Conservation (phyloP, 1,140 invertebrate genomes). For the Drosophila arizonae region DNA sequence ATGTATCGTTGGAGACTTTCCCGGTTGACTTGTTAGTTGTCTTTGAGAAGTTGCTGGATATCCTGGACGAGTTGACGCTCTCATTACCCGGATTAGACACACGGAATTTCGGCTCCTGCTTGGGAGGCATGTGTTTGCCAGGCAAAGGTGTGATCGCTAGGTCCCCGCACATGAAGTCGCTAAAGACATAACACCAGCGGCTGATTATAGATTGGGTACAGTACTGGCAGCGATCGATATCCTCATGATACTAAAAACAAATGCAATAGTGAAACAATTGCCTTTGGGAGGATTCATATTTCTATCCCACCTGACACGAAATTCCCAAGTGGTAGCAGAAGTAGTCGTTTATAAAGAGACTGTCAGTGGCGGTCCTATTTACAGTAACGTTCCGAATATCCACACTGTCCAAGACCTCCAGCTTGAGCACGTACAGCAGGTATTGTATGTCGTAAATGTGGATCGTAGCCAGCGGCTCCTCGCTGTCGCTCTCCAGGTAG, state of each 20-base stretch:
- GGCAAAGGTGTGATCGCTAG: slow-evolving; percentile 56
- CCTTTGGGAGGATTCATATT: background rate
- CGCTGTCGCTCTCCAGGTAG: slow-evolving; percentile 44
- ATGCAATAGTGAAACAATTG: background rate
- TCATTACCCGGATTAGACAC: background rate
- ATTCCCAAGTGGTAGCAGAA: slow-evolving; percentile 64
- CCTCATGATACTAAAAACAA: slow-evolving; percentile 59
- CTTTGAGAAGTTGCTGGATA: too few relatives aligned
- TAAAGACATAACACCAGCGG: slow-evolving; percentile 68
- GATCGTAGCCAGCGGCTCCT: slow-evolving; percentile 13
- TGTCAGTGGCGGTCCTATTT: slow-evolving; percentile 49
- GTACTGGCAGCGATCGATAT: slow-evolving; percentile 63
- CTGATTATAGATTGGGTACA: slow-evolving; percentile 64
- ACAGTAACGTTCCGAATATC: slow-evolving; percentile 30
- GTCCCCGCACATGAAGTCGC: slow-evolving; percentile 69
- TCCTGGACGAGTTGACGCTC: background rate
- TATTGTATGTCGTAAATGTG: slow-evolving; percentile 64
- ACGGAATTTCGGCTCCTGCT: slow-evolving; percentile 26
- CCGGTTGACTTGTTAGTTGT: too few relatives aligned
- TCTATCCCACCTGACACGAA: slow-evolving; percentile 55
- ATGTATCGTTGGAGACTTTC: slow-evolving; percentile 1
- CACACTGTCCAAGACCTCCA: slow-evolving; percentile 42
- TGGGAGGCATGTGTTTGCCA: slow-evolving; percentile 57
- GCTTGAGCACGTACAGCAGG: slow-evolving; percentile 64
- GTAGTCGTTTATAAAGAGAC: slow-evolving; percentile 51